Base-by-base conservation (phyloP, 2,797 vertebrate species). In the Crypturellus tataupa region DNA sequence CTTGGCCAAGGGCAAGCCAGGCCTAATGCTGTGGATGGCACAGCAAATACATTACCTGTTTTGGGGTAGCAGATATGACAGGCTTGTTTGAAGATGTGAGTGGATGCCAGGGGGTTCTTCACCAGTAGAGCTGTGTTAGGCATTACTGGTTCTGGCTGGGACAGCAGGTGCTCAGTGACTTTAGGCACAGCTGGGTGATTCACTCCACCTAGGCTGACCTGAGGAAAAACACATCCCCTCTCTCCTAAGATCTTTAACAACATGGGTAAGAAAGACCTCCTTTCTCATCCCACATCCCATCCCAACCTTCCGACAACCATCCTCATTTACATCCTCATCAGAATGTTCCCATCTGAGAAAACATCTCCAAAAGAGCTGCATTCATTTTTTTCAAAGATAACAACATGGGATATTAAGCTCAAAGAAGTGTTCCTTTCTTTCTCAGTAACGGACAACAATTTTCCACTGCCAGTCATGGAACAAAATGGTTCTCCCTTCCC, bases 11-110 rank as follows among this genome's bases (percentile, higher is more conserved):
- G 12, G 37, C 42, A 84, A 78, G 68, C 18, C 39, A 3, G 2
- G 39, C 60, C 4, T 55, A 77, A 35, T 1, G 1, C 35, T 68
- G 58, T 37, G 59, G n/a, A 35, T 39, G 33, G 59, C 82, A 95
- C 21, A 90, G 42, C 18, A 56, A 83, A 75, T 0, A 1, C 20
- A 19, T 97, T 98, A 99, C 99, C 99, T 99, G 99, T 99, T 97
- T 99, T 98, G 76, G 99, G 99, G 96, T 99, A 99, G 97, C 99
- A 99, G 94, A 99, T 98, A 76, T 99, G 98, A 95, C 99, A 99
- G 78, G 99, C 99, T 97, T 99, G 99, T 92, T 99, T 98, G 97
- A 99, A 99, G 96, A 99, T 97, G 0, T 99, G 99, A 77, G 99
- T 99, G 93, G 98, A 98, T 18, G 98, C 98, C 97, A 99, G 94